phyloP scores from a whole-genome alignment of 2,888 invertebrate genomes.

The Odontocolon sp. region DNA sequence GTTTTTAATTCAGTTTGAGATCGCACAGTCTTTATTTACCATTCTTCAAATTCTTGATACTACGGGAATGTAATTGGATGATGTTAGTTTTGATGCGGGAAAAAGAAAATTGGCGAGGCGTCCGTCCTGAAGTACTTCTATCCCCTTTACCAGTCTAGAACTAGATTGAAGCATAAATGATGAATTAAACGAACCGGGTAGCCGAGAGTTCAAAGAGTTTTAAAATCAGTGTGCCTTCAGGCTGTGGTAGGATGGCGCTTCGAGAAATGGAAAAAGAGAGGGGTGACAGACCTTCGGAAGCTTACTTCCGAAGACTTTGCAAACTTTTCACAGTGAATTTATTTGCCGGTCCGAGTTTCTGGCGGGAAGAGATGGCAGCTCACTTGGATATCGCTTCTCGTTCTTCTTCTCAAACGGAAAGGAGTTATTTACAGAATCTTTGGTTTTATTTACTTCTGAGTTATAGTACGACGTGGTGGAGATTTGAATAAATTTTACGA shows the following conservation, averaged over 20 bases:
- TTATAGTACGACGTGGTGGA: background rate
- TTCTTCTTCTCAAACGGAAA: constrained; percentile 39
- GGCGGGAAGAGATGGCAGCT: constrained; percentile 8
- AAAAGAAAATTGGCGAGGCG: constrained; percentile 22
- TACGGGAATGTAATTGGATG: background rate
- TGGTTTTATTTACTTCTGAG: constrained; percentile 45
- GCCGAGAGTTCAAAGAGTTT: constrained; percentile 43
- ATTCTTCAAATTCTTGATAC: background rate
- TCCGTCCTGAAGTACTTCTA: background rate
- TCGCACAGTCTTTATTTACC: background rate
- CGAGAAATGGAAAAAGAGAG: background rate
- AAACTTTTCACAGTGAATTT: constrained; percentile 50
- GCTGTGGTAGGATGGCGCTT: background rate
- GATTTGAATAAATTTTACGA: constrained; percentile 33
- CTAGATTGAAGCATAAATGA: constrained; percentile 28
- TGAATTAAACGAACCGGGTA: constrained; percentile 28
- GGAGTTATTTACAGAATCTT: constrained; percentile 46
- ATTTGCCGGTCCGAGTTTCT: constrained; percentile 39
- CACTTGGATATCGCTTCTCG: constrained; percentile 40
- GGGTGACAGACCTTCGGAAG: constrained; percentile 24
- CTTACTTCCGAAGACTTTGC: constrained; percentile 39
- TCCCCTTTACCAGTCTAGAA: background rate
- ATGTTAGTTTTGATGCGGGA: background rate
- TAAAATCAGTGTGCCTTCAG: constrained; percentile 12
- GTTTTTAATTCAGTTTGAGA: constrained; percentile 4